Percentiles rank a stretch among this genome's conserved stretches.
These are phyloP conservation scores for Odontamblyopus lacepedii DNA, from an alignment of 2,797 vertebrate species.

Conservation along the genomic window DNA sequence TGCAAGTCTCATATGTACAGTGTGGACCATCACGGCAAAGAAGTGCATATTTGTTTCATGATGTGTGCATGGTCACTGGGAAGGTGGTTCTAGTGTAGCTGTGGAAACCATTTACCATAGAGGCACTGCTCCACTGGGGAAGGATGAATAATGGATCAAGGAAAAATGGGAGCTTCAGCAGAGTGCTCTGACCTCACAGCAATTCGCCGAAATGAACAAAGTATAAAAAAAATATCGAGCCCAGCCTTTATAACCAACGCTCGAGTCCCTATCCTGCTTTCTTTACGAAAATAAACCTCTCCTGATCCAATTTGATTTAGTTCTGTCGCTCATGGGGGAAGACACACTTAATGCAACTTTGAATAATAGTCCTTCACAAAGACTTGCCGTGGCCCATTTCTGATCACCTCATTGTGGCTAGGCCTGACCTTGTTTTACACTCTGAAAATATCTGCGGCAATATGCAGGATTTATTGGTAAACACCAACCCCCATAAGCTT, in stretches of 20 bases:
- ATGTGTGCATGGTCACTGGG: conserved; percentile 23
- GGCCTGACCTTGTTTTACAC: conserved; percentile 32
- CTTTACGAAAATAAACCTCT: conserved; percentile 68
- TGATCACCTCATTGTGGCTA: conserved; percentile 25
- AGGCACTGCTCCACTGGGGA: conserved; percentile 65
- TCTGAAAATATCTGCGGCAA: neutral
- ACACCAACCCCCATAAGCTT: conserved; percentile 6
- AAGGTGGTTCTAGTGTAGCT: conserved; percentile 44
- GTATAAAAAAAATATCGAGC: conserved; percentile 52
- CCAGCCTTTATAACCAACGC: conserved; percentile 56
- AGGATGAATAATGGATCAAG: conserved; percentile 79
- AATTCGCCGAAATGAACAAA: conserved; percentile 52
- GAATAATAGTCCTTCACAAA: conserved; percentile 53
- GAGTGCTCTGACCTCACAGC: conserved; percentile 63
- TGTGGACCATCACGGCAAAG: neutral
- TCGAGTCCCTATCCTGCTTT: conserved; percentile 56
- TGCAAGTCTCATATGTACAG: conserved; percentile 10
- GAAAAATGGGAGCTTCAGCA: conserved; percentile 72
- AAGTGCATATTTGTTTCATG: conserved; percentile 29
- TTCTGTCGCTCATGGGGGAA: conserved; percentile 60
- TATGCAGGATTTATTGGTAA: conserved; percentile 5
- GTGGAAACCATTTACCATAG: conserved; percentile 68
- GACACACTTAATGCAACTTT: conserved; percentile 59
- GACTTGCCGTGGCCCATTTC: conserved; percentile 52
- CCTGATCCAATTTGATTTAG: conserved; percentile 64